These are phyloP conservation scores for Pyrgilauda ruficollis DNA, from an alignment of 2,113 vertebrate genomes.

Conservation along the genomic window DNA sequence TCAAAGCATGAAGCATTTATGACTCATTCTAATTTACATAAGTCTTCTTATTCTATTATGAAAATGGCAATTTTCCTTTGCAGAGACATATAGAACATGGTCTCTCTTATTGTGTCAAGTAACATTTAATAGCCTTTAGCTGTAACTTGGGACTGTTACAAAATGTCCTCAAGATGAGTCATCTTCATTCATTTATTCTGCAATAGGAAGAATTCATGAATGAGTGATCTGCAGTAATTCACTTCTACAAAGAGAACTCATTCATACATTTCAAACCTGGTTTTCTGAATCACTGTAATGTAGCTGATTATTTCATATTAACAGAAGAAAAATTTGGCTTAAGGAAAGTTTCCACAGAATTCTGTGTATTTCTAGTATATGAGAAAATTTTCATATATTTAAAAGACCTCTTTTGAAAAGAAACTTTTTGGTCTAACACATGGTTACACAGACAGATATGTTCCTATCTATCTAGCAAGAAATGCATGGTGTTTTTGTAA, in stretches of 20 bases:
- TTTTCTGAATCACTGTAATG: constrained; percentile 51
- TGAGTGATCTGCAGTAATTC: constrained; percentile 69
- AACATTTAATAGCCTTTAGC: constrained; percentile 68
- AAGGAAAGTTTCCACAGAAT: constrained; percentile 34
- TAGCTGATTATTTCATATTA: constrained; percentile 56
- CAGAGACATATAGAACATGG: constrained; percentile 60
- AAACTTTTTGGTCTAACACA: background rate
- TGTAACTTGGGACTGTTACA: constrained; percentile 61
- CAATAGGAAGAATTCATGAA: constrained; percentile 68
- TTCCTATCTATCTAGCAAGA: background rate
- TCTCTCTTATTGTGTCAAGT: constrained; percentile 67
- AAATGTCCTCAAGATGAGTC: constrained; percentile 65
- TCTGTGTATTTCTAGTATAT: background rate
- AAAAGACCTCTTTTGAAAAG: background rate
- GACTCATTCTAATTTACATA: constrained; percentile 69
- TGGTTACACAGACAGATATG: background rate
- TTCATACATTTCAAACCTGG: constrained; percentile 66
- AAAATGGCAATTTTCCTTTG: constrained; percentile 57
- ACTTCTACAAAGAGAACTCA: constrained; percentile 61
- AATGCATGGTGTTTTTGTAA: background rate
- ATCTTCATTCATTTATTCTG: constrained; percentile 66
- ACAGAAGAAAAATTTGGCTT: constrained; percentile 29
- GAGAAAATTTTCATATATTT: background rate
- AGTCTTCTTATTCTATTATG: constrained; percentile 60
- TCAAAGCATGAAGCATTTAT: constrained; percentile 60